Evolutionary conservation across 2,888 invertebrate genomes (phyloP).

Genomic region (Nebria salina): DNA sequence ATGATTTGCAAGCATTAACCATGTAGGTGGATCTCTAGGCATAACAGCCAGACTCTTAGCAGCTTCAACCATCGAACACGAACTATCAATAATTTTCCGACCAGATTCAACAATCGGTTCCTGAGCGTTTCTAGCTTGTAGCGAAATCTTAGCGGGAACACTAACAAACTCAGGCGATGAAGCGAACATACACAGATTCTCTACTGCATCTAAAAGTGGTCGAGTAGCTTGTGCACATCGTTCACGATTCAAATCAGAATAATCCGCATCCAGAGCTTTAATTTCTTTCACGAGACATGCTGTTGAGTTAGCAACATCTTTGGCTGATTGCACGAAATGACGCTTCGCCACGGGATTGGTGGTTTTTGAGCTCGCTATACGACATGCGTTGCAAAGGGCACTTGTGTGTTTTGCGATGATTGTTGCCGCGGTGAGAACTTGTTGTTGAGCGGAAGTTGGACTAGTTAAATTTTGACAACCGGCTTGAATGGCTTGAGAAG

Average conservation of each 20-base stretch:
- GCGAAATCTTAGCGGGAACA: conserved; percentile 90
- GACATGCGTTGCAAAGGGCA: conserved; percentile 93
- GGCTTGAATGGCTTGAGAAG: conserved; percentile 88
- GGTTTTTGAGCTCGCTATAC: conserved; percentile 91
- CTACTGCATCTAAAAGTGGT: conserved; percentile 88
- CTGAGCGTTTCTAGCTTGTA: conserved; percentile 83
- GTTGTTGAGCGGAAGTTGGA: conserved; percentile 78
- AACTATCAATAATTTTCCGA: conserved; percentile 80
- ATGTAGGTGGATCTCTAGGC: conserved; percentile 91
- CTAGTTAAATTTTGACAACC: conserved; percentile 84
- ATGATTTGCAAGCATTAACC: conserved; percentile 93
- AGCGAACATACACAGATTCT: conserved; percentile 91
- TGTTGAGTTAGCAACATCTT: conserved; percentile 96
- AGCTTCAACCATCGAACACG: conserved; percentile 88
- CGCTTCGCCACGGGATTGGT: conserved; percentile 91
- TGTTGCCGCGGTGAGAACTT: conserved; percentile 90
- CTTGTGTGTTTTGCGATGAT: conserved; percentile 96
- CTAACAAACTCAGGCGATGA: conserved; percentile 93
- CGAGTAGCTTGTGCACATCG: conserved; percentile 81
- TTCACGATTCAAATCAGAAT: conserved; percentile 78
- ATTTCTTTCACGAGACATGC: conserved; percentile 94
- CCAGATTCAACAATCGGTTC: conserved; percentile 90
- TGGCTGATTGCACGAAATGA: conserved; percentile 97
- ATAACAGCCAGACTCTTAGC: conserved; percentile 89
- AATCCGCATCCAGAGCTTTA: conserved; percentile 87